These are phyloP conservation scores for Melanophora roralis DNA, from an alignment of 2,888 invertebrate genomes.

Conservation along the genomic window DNA sequence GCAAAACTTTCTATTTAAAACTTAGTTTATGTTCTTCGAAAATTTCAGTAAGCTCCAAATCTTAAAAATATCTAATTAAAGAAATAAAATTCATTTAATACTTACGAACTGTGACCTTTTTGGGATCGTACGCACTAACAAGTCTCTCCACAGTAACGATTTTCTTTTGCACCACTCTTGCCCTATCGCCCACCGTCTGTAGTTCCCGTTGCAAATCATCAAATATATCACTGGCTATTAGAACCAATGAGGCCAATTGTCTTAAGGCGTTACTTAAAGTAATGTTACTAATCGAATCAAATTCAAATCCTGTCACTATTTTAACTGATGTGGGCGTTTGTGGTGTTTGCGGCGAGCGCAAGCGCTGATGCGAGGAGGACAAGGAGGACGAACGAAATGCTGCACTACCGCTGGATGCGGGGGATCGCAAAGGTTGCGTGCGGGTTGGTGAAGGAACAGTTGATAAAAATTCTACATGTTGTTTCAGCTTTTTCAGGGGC, in stretches of 20 bases:
- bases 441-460: slow-evolving; percentile 66
- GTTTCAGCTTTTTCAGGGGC: slow-evolving; percentile 72
- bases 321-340: slow-evolving; percentile 67
- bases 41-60: no score
- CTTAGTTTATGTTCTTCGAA: no score
- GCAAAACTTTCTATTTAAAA: no score
- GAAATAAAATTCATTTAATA: slow-evolving; percentile 70
- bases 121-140: slow-evolving; percentile 88
- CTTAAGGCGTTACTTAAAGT: slow-evolving; percentile 90
- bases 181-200: slow-evolving; percentile 85
- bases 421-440: slow-evolving; percentile 51
- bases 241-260: slow-evolving; percentile 90
- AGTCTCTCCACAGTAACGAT: slow-evolving; percentile 84
- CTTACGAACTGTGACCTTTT: slow-evolving; percentile 96
- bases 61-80: no score
- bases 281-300: slow-evolving; percentile 91
- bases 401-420: not conserved
- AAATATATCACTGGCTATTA: slow-evolving; percentile 91
- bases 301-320: slow-evolving; percentile 83
- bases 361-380: slow-evolving; percentile 37
- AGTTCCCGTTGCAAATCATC: slow-evolving; percentile 87
- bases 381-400: slow-evolving; percentile 41
- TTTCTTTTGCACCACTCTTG: slow-evolving; percentile 83
- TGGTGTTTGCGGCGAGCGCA: slow-evolving; percentile 61
- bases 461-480: slow-evolving; percentile 73